Evolutionary conservation across 2,888 invertebrate species (phyloP).

Genomic region (Rhingia rostrata): DNA sequence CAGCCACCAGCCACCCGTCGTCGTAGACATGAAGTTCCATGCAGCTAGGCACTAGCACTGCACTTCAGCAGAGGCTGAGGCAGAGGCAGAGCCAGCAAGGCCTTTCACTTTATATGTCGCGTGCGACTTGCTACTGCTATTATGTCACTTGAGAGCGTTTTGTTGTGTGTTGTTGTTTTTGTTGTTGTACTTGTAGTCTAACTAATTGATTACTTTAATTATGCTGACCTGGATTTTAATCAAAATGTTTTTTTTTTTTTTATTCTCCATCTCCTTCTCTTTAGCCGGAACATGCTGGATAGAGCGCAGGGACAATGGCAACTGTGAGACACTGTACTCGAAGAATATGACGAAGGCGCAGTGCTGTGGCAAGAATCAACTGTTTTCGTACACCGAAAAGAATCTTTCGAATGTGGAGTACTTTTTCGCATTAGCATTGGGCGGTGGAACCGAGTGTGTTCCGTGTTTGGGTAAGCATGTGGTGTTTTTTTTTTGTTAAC

Average conservation of each 20-base stretch:
- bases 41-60: slow-evolving; percentile 9
- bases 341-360: slow-evolving; percentile 90
- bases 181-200: slow-evolving; percentile 29
- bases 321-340: slow-evolving; percentile 91
- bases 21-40: slow-evolving; percentile 62
- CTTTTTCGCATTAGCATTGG: slow-evolving; percentile 82
- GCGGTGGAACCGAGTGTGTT: slow-evolving; percentile 81
- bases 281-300: slow-evolving; percentile 94
- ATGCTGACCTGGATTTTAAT: slow-evolving; percentile 70
- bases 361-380: slow-evolving; percentile 86
- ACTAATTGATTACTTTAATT: slow-evolving; percentile 74
- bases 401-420: slow-evolving; percentile 82
- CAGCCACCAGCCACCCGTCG: slow-evolving; percentile 11
- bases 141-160: slow-evolving; percentile 66
- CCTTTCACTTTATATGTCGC: slow-evolving; percentile 72
- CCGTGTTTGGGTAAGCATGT: slow-evolving; percentile 81
- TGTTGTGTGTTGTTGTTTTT: slow-evolving; percentile 2
- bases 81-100: slow-evolving; percentile 37
- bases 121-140: slow-evolving; percentile 68
- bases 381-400: slow-evolving; percentile 82
- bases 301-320: slow-evolving; percentile 90
- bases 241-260: slow-evolving; percentile 32
- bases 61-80: slow-evolving; percentile 9
- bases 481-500: background rate
- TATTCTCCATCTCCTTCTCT: slow-evolving; percentile 47